phyloP scores from a whole-genome alignment of 2,113 vertebrate genomes.

The Eretmochelys imbricata region DNA sequence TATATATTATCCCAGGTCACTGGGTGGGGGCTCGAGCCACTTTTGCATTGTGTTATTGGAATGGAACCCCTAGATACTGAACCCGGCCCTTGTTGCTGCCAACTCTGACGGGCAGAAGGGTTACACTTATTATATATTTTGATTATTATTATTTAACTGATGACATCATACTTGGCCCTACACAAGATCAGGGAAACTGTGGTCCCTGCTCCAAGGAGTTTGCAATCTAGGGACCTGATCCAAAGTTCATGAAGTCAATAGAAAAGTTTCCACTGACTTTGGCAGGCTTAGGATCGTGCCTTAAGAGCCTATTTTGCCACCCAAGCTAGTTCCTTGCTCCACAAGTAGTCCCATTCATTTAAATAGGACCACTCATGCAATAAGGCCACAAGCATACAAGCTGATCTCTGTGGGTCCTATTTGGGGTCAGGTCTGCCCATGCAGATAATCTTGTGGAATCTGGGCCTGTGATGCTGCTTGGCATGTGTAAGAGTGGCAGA shows the following conservation, averaged over 20 bases:
- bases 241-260: neutral
- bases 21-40: too few relatives aligned
- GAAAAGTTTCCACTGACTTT: neutral
- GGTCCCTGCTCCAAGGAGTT: too few relatives aligned
- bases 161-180: neutral
- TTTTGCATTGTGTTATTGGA: too few relatives aligned
- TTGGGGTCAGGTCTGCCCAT: neutral
- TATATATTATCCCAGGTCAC: too few relatives aligned
- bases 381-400: neutral
- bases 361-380: neutral
- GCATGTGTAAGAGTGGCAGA: neutral
- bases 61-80: too few relatives aligned
- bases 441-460: neutral
- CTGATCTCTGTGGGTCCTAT: neutral
- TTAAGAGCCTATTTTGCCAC: neutral
- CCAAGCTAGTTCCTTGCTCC: neutral
- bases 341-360: neutral
- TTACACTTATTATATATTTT: neutral
- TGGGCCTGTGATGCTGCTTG: neutral
- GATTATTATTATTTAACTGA: neutral
- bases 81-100: too few relatives aligned
- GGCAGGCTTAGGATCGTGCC: neutral
- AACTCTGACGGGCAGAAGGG: too few relatives aligned
- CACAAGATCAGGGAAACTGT: too few relatives aligned
- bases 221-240: neutral